phyloP scores from a whole-genome alignment of 1,140 invertebrate species.

The Lamellibrachia luymesi region DNA sequence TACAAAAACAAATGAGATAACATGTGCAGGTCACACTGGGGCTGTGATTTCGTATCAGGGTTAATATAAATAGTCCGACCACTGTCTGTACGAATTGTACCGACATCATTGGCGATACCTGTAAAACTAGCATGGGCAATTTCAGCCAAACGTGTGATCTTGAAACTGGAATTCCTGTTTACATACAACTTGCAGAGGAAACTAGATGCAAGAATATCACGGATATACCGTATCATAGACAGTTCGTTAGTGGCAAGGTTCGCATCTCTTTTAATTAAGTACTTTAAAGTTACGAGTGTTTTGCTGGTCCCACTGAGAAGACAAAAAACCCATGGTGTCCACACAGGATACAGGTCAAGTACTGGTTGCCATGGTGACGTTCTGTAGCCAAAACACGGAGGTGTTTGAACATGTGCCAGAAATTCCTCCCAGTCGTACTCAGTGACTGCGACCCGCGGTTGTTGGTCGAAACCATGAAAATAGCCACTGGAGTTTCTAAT shows the following conservation, averaged over 20 bases:
- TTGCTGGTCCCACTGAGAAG: neutral
- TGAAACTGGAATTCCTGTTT: neutral
- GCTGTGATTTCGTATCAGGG: neutral
- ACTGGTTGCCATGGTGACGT: neutral
- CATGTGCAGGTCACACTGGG: neutral
- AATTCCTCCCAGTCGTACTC: neutral
- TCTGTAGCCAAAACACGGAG: neutral
- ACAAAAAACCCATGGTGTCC: neutral
- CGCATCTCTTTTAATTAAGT: neutral
- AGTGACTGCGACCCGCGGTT: neutral
- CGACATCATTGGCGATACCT: neutral
- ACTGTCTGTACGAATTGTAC: neutral
- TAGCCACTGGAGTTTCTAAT: neutral
- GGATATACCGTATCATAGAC: neutral
- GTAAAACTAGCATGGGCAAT: neutral
- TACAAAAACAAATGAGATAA: neutral
- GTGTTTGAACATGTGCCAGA: neutral
- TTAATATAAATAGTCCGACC: neutral
- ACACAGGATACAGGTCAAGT: neutral
- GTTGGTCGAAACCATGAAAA: neutral
- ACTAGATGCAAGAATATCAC: neutral
- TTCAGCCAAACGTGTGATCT: neutral
- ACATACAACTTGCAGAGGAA: neutral
- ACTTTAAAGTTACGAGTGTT: neutral
- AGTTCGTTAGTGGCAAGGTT: neutral